A percentile compares a stretch with the other conserved stretches of the same genome.
These are phyloP conservation scores for Pristionchus maxplancki DNA, from an alignment of 2,888 invertebrate genomes.

Conservation along the genomic window DNA sequence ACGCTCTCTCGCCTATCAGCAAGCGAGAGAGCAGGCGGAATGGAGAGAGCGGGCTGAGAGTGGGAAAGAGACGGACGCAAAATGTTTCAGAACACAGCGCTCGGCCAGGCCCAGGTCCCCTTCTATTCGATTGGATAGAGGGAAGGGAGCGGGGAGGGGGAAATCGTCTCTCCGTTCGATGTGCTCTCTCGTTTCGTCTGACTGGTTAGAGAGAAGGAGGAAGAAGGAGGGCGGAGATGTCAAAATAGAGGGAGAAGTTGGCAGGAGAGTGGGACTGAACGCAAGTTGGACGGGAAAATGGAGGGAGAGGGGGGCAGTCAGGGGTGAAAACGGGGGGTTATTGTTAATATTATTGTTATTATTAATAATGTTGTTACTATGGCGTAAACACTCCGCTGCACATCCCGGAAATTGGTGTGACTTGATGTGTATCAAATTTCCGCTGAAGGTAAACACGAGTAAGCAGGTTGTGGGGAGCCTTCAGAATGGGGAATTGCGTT, in stretches of 20 bases:
- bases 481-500: neutral
- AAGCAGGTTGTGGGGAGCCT: neutral
- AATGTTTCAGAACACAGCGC: slow-evolving; percentile 37
- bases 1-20: neutral
- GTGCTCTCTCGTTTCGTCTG: neutral
- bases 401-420: neutral
- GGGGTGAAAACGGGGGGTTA: neutral
- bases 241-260: slow-evolving; percentile 34
- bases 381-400: neutral
- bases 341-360: neutral
- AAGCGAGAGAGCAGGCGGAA: neutral
- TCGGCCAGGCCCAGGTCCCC: neutral
- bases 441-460: neutral
- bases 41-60: neutral
- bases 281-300: neutral
- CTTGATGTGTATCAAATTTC: neutral
- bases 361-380: neutral
- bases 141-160: neutral
- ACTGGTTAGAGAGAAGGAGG: neutral
- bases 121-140: slow-evolving; percentile 34
- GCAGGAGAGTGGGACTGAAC: neutral
- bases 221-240: neutral
- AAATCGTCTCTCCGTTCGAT: neutral
- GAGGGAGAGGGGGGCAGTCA: neutral
- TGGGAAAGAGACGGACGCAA: neutral